phyloP scores from a whole-genome alignment of 2,113 vertebrate species.

The Ramphastos sulfuratus region DNA sequence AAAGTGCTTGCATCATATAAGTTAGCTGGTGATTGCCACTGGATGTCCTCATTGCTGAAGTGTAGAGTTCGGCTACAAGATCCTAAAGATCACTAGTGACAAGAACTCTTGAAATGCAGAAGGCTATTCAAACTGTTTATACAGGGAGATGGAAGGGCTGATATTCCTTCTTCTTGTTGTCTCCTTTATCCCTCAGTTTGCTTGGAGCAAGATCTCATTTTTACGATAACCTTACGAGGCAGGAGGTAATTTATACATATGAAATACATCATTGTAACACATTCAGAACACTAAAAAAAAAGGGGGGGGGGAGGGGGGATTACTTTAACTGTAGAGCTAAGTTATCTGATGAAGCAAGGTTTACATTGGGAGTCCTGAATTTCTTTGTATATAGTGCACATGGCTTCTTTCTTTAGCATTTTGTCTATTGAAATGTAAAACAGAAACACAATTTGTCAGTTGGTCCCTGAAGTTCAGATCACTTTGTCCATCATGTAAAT shows the following conservation, averaged over 20 bases:
- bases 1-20: background rate
- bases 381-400: background rate
- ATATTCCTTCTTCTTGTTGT: slow-evolving; percentile 44
- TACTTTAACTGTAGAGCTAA: slow-evolving; percentile 7
- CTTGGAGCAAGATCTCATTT: slow-evolving; percentile 48
- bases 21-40: slow-evolving; percentile 67
- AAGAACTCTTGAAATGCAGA: slow-evolving; percentile 48
- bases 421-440: slow-evolving; percentile 18
- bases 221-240: slow-evolving; percentile 23
- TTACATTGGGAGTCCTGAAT: slow-evolving; percentile 15
- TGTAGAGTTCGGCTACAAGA: slow-evolving; percentile 45
- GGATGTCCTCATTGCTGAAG: slow-evolving; percentile 69
- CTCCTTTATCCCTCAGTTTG: slow-evolving; percentile 37
- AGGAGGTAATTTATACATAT: slow-evolving; percentile 48
- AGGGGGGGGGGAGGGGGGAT: background rate
- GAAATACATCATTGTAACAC: slow-evolving; percentile 32
- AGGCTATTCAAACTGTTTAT: slow-evolving; percentile 39
- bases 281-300: slow-evolving; percentile 21
- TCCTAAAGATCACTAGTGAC: slow-evolving; percentile 61
- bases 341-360: slow-evolving; percentile 38
- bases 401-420: background rate
- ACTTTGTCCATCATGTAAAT: background rate
- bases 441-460: background rate
- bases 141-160: slow-evolving; percentile 22
- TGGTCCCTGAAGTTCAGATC: background rate